These are phyloP conservation scores for Cygnus olor DNA, from an alignment of 2,797 vertebrate genomes.

Conservation along the genomic window DNA sequence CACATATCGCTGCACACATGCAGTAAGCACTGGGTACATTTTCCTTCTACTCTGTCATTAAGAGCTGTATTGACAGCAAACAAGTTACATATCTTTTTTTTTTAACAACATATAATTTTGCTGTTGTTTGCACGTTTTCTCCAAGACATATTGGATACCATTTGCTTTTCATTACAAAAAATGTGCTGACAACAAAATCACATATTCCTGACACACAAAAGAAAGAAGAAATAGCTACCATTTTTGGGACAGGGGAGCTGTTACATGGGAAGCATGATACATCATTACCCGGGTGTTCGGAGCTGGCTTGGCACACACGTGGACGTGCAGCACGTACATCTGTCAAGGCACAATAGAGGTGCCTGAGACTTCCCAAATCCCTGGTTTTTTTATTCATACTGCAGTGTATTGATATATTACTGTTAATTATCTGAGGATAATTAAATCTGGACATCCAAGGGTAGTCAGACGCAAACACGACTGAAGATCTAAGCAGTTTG, in stretches of 20 bases:
- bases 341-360: neutral
- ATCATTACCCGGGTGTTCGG: neutral
- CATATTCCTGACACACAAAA: slow-evolving; percentile 74
- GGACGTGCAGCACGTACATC: neutral
- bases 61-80: slow-evolving; percentile 78
- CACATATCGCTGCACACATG: neutral
- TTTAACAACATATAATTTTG: slow-evolving; percentile 80
- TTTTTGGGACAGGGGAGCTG: slow-evolving; percentile 22
- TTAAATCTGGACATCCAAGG: slow-evolving; percentile 48
- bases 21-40: slow-evolving; percentile 13
- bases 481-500: slow-evolving; percentile 39
- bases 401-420: slow-evolving; percentile 33
- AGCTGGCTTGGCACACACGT: neutral
- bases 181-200: slow-evolving; percentile 81
- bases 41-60: slow-evolving; percentile 73
- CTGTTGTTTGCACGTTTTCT: slow-evolving; percentile 77
- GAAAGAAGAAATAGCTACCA: slow-evolving; percentile 65
- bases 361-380: neutral
- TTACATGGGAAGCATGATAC: neutral
- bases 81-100: slow-evolving; percentile 71
- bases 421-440: slow-evolving; percentile 59
- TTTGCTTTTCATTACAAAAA: slow-evolving; percentile 81
- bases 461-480: slow-evolving; percentile 18
- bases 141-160: slow-evolving; percentile 76
- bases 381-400: neutral